Evolutionary conservation across 2,113 vertebrate species (phyloP).

Genomic region (Otis tarda): DNA sequence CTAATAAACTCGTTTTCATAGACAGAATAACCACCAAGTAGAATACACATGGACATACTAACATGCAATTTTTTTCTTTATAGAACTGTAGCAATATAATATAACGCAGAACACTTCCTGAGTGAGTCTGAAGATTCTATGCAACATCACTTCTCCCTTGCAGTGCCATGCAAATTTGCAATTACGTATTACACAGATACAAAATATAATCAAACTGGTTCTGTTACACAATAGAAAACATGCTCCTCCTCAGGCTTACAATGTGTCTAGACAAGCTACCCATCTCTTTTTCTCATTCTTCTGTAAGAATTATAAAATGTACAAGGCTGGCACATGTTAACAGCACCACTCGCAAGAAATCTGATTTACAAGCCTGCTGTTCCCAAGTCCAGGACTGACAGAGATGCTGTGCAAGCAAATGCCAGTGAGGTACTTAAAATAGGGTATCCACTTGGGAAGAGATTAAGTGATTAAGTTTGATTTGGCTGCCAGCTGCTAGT

Average conservation of each 20-base stretch:
- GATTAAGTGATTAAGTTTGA: conserved; percentile 50
- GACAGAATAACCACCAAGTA: neutral
- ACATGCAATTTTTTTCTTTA: neutral
- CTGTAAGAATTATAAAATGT: neutral
- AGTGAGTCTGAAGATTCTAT: neutral
- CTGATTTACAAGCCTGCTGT: conserved; percentile 14
- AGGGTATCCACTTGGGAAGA: conserved; percentile 54
- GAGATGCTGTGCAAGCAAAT: conserved; percentile 54
- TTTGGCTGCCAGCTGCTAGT: conserved; percentile 42
- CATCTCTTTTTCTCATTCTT: neutral
- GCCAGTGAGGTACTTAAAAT: conserved; percentile 51
- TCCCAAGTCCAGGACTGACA: conserved; percentile 21
- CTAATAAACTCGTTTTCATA: neutral
- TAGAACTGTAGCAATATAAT: neutral
- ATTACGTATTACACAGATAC: neutral
- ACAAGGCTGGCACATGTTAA: neutral
- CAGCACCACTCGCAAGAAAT: neutral
- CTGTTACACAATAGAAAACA: neutral
- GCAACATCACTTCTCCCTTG: neutral
- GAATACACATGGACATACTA: neutral
- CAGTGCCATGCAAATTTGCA: neutral
- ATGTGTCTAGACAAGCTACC: fast-evolving
- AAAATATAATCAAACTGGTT: neutral
- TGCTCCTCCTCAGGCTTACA: neutral
- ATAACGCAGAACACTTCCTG: neutral